Percentiles rank a stretch among this genome's conserved stretches.
phyloP scores from a whole-genome alignment of 2,888 invertebrate genomes.

The Unio pictorum region DNA sequence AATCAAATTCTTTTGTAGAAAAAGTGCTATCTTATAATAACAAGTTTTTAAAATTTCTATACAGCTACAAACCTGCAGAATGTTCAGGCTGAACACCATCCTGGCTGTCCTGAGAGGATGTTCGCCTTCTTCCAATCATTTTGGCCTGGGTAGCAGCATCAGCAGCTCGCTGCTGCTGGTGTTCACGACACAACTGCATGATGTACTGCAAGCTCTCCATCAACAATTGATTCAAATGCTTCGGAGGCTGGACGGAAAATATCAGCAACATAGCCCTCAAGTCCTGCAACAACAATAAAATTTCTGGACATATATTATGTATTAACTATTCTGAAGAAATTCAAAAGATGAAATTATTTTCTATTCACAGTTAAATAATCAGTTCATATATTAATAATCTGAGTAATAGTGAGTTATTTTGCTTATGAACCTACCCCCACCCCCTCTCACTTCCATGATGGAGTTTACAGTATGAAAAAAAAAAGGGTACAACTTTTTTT shows the following conservation, averaged over 20 bases:
- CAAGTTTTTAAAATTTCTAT: conserved; percentile 3
- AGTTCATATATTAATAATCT: neutral
- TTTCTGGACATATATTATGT: neutral
- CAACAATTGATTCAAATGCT: conserved; percentile 57
- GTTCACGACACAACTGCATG: conserved; percentile 53
- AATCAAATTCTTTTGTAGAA: neutral
- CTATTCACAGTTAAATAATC: neutral
- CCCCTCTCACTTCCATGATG: too few relatives aligned
- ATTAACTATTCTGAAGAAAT: neutral
- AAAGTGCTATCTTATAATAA: neutral
- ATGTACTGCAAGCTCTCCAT: conserved; percentile 62
- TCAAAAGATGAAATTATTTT: neutral
- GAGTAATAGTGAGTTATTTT: too few relatives aligned
- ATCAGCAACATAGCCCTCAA: conserved; percentile 67
- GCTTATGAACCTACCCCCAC: too few relatives aligned
- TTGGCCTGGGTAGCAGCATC: conserved; percentile 4
- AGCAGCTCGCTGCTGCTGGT: conserved; percentile 52
- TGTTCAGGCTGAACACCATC: conserved; percentile 26
- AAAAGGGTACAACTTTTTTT: too few relatives aligned
- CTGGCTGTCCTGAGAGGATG: conserved; percentile 36
- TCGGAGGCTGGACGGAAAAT: conserved; percentile 65
- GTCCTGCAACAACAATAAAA: conserved; percentile 52
- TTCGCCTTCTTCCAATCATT: conserved; percentile 18
- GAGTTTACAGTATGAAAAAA: too few relatives aligned
- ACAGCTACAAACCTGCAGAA: conserved; percentile 13